Conservation (phyloP, 2,113 vertebrate species). For the Clarias gariepinus region DNA sequence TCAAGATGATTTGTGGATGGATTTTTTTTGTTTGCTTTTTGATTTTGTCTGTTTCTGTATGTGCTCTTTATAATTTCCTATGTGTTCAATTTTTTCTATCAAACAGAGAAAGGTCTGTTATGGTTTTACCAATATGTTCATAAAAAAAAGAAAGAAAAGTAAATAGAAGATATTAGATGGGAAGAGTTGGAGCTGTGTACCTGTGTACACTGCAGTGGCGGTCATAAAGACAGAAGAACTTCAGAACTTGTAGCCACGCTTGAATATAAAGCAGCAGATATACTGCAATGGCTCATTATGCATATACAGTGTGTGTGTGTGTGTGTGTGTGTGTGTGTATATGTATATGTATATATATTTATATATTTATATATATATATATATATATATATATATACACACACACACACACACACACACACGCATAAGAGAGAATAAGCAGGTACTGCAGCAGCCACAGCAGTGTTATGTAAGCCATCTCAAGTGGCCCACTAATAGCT, state of each 20-base stretch:
- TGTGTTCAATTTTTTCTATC: neutral
- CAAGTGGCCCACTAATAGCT: slow-evolving; percentile 77
- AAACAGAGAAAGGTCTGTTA: neutral
- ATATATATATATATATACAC: too few species aligned
- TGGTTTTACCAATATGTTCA: neutral
- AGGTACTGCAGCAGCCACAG: slow-evolving; percentile 72
- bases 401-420: neutral
- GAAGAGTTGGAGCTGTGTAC: neutral
- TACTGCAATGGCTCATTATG: neutral
- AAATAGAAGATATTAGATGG: neutral
- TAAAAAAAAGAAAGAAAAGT: neutral
- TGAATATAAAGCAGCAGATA: neutral
- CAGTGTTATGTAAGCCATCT: slow-evolving; percentile 76
- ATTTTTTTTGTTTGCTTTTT: neutral
- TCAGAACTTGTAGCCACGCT: neutral
- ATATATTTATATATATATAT: too few species aligned
- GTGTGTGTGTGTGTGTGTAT: neutral
- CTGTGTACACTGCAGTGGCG: neutral
- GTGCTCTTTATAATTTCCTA: neutral
- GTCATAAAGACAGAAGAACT: neutral
- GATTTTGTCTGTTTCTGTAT: neutral
- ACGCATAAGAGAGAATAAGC: slow-evolving; percentile 61
- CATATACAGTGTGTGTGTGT: neutral
- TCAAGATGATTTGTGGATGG: neutral
- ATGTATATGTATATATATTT: neutral